Base-by-base conservation (phyloP, 2,888 invertebrate genomes). In the Falcaria lacertinaria region DNA sequence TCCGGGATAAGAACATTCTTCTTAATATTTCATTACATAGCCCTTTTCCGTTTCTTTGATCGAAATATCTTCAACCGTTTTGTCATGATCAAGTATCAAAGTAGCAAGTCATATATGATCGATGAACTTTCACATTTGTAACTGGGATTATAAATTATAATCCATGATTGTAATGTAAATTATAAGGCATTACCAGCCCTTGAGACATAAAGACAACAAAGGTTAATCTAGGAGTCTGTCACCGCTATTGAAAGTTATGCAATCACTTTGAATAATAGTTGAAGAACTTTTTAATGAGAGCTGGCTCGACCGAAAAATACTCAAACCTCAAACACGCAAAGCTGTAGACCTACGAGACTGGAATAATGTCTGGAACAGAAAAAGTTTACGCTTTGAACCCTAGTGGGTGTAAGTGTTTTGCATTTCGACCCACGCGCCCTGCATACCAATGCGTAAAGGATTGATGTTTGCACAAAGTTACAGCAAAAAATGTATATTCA, bases 361-460 rank as follows among this genome's bases (percentile, higher is more conserved):
- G 86, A 87, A 87, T 87, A 85, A 85, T 80, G 80, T 79, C 74
- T 78, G 82, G 81, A 79, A 83, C 83, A 79, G 82, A 86, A 87
- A 87, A 87, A 83, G 76, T 85, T 87, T 82, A 79, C 75, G 84
- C 83, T 87, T 82, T 84, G 84, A 84, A 85, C 84, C 80, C 79
- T 80, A 71, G 77, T 73, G 74, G 74, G 84, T 83, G 83, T 84
- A 85, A 86, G 86, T 86, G 85, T 87, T 86, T 86, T 86, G 86
- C 87, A 86, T 87, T 84, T 83, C 74, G 75, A 69, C 69, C 65
- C 73, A 78, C 85, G 78, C 69, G 60, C 64, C 76, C 81, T 76
- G 85, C 84, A 87, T 86, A 84, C 84, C 80, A 83, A 87, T 85
- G 79, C 69, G 78, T 74, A 70, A 75, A 85, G 85, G 84, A 83